Base-by-base conservation (phyloP, 2,797 vertebrate genomes). In the Malurus leucopterus region DNA sequence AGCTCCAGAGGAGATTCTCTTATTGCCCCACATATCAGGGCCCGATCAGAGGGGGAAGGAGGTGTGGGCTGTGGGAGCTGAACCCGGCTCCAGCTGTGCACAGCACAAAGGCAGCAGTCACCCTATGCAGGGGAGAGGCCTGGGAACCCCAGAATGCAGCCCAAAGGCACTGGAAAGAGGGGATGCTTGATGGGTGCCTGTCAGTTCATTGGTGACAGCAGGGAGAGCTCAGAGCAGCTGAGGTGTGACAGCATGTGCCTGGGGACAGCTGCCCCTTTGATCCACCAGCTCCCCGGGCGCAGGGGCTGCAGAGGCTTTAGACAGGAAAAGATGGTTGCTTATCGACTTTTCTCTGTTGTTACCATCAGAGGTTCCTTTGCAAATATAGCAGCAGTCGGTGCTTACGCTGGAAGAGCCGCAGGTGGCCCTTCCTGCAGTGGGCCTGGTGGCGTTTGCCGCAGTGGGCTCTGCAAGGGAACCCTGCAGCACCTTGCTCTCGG, bases 61-160 rank as follows among this genome's bases (percentile, higher is more conserved):
- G 1, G 10, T 1, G 0, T 1, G 2, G 43, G 21, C 38, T 7
- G 18, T 53, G 3, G 22, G 32, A 57, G n/a, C 27, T 0, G 0
- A 64, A 43, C 11, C 3, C 1, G 50, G 8, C 19, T 72, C 26
- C 55, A 36, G 16, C 38, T 19, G 26, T 36, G 36, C 36, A 36
- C 30, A 74, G 54, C 57, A 11, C 21, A 3, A 4, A 24, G 34
- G 44, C 58, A 34, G 53, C 55, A n/a, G 40, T 2, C 6, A 55
- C 21, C 26, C 3, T 26, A 0, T 6, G 46, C 19, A 47, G 29
- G 15, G 9, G 7, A 38, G n/a, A 58, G 46, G 26, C 21, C 8
- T 34, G 49, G 36, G 58, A 54, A 50, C 4, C 7, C 44, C 18
- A 2, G 34, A 10, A 36, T 40, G 19, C 40, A 46, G 41, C n/a